Conservation (phyloP, 2,797 vertebrate genomes). For the Crotalus adamanteus region DNA sequence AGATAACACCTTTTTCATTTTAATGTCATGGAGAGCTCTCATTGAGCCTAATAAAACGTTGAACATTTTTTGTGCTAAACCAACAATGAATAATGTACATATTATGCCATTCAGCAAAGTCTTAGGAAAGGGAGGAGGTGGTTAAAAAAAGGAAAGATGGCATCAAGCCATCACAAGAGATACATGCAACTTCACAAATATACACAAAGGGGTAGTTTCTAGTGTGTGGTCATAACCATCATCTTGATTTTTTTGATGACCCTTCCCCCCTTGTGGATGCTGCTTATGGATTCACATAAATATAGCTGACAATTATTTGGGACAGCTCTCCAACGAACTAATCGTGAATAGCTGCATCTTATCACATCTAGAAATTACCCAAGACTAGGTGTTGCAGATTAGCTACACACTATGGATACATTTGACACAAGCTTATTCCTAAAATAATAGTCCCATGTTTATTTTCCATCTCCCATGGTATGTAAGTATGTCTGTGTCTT, state of each 20-base stretch:
- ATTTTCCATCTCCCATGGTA: neutral
- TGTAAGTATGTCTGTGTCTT: neutral
- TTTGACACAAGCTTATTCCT: neutral
- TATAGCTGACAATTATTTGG: conserved; percentile 7
- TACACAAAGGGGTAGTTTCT: neutral
- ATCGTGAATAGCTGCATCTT: neutral
- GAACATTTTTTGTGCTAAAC: accelerated
- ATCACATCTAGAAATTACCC: neutral
- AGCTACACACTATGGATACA: neutral
- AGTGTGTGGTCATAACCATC: neutral
- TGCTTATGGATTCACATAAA: neutral
- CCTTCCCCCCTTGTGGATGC: neutral
- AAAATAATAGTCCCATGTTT: neutral
- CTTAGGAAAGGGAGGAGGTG: neutral
- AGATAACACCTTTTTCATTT: neutral
- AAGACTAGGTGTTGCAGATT: neutral
- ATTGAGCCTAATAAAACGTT: neutral
- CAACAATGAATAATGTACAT: neutral
- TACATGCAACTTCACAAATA: neutral
- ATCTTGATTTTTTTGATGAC: neutral
- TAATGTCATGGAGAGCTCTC: neutral
- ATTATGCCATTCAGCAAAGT: neutral
- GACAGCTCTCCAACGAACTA: neutral
- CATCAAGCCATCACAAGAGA: neutral
- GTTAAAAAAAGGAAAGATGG: neutral